phyloP scores from a whole-genome alignment of 2,113 vertebrate genomes.

The Rhynchopsitta pachyrhyncha region DNA sequence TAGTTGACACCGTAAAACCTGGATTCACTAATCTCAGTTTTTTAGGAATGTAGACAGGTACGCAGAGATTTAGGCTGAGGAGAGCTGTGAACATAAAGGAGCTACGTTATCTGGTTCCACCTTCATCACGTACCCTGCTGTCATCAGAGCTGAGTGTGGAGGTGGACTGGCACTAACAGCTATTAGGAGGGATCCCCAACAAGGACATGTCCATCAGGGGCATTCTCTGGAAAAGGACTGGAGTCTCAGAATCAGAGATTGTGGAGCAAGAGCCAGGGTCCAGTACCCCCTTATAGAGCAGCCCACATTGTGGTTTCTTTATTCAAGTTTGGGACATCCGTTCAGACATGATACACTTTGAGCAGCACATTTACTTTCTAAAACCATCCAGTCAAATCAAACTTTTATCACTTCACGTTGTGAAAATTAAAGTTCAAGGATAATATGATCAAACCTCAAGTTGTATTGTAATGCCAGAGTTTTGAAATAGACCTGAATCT shows the following conservation, averaged over 20 bases:
- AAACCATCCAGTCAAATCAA: not conserved
- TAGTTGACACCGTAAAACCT: not conserved
- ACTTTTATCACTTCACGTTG: not conserved
- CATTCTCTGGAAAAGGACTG: not conserved
- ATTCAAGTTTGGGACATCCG: not conserved
- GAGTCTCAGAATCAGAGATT: not conserved
- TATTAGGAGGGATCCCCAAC: not conserved
- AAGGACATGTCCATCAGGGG: not conserved
- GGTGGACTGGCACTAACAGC: not conserved
- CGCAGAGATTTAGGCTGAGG: not conserved
- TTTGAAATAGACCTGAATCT: not conserved
- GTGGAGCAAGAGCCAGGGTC: not conserved
- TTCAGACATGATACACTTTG: not conserved
- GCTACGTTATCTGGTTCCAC: not conserved
- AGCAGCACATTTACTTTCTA: not conserved
- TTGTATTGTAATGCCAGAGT: not conserved
- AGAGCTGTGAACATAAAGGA: not conserved
- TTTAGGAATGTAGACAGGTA: not conserved
- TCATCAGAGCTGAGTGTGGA: not conserved
- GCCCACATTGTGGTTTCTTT: not conserved
- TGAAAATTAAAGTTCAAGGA: not conserved
- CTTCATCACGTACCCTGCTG: not conserved
- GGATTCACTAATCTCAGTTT: not conserved
- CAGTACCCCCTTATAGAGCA: not conserved
- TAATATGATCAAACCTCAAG: not conserved